Evolutionary conservation across 2,113 vertebrate species (phyloP), one percentile per base, ranked within the genome.

Genomic region (Steatornis caripensis): DNA sequence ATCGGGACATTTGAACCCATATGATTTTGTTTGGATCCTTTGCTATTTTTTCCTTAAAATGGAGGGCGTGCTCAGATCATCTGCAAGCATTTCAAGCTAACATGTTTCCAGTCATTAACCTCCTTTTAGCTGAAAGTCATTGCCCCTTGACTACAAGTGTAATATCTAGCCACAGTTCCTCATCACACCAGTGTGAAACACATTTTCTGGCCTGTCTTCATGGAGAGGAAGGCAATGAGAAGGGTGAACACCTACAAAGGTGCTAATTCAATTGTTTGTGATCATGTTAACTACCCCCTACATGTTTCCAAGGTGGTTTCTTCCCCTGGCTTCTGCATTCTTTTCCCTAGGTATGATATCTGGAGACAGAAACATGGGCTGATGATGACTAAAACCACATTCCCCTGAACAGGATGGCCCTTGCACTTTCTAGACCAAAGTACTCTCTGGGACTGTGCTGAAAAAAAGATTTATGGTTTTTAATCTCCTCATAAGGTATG

Each of bases 391-490:
- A 70, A 90, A 95, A 92, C 65, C 82, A 94, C 45, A 41, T 22
- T 82, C 53, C 68, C 81, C 62, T 81, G 58, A 88, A 83, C 11
- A 65, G 70, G 74, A 84, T 61, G 41, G 79, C 39, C 41, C 89
- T 84, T 86, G 82, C 69, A 68, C 89, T 95, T 97, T 96, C 76
- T 84, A 77, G 61, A 94, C 93, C 90, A 93, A 97, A 94, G 68
- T 48, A 82, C 41, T 94, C 80, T 88, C 80, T 48, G 86, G 90
- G 86, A 92, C 68, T 34, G 39, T 79, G 83, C 84, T 97, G 57
- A 86, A 95, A 87, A 95, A 78, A 91, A 96, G 96, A 98, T 98
- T 97, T 96, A 97, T 95, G 48, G 80, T 83, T 97, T 98, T 97
- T 98, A 97, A 97, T 96, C 96, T 97, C 91, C 84, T 95, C 84